These are phyloP conservation scores for Muscicapa striata DNA, from an alignment of 2,797 vertebrate genomes.

Conservation along the genomic window DNA sequence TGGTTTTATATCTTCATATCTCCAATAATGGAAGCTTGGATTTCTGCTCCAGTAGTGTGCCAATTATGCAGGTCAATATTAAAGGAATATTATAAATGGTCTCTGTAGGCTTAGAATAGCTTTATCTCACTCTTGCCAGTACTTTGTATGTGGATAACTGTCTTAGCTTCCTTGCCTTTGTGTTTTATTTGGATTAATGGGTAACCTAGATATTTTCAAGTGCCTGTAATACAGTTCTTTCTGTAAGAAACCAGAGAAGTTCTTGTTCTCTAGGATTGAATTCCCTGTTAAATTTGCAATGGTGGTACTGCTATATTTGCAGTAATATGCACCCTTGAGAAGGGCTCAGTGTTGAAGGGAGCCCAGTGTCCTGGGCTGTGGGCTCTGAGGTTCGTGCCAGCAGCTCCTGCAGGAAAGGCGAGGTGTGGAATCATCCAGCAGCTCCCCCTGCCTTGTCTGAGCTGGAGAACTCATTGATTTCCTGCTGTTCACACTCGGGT, in stretches of 20 bases:
- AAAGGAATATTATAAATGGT: slow-evolving; percentile 8
- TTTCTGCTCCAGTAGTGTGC: slow-evolving; percentile 1
- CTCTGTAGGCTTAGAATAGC: background rate
- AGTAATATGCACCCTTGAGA: too few relatives aligned
- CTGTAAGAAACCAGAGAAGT: background rate
- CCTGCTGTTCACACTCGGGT: rapidly evolving
- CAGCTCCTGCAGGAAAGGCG: too few relatives aligned
- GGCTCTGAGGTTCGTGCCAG: background rate
- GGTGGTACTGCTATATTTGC: background rate
- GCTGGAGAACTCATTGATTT: background rate
- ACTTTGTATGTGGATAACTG: background rate
- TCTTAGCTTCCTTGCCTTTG: slow-evolving; percentile 2
- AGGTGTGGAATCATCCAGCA: background rate
- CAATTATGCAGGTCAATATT: slow-evolving; percentile 23
- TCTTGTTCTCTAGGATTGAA: background rate
- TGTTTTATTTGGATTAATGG: slow-evolving; percentile 25
- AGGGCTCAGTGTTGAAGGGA: background rate
- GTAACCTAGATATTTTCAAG: slow-evolving; percentile 5
- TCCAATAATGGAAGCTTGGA: background rate
- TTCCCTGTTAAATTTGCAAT: background rate
- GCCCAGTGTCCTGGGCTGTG: background rate
- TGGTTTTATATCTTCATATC: slow-evolving; percentile 26
- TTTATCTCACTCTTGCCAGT: background rate
- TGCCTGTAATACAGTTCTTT: background rate
- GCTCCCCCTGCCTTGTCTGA: background rate